Conservation (phyloP, 2,888 invertebrate species). For the Mantis religiosa region DNA sequence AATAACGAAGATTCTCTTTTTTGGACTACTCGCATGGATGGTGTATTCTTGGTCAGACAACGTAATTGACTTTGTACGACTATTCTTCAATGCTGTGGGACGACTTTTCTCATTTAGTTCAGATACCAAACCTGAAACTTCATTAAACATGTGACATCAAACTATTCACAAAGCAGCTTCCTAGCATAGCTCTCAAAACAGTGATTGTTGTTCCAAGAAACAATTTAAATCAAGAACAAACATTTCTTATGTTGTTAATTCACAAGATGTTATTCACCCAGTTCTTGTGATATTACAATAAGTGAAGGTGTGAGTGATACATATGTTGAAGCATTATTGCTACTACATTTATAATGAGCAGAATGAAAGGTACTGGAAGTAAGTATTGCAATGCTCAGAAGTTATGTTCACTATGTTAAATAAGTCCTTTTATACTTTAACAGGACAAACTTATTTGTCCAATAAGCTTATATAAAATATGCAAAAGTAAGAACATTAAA, state of each 20-base stretch:
- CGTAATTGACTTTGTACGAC: not conserved
- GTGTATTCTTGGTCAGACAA: constrained; percentile 4
- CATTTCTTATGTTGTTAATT: not conserved
- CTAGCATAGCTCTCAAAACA: not conserved
- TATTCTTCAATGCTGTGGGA: not conserved
- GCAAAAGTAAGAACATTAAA: too few species aligned
- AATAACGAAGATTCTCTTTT: constrained; percentile 64
- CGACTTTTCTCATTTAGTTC: not conserved
- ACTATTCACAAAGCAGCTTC: not conserved
- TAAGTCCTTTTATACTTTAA: not conserved
- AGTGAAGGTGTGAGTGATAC: not conserved
- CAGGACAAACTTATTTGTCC: not conserved
- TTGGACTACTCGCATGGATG: constrained; percentile 56
- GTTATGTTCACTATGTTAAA: not conserved
- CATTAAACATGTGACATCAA: not conserved
- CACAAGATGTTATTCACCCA: not conserved
- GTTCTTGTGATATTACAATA: not conserved
- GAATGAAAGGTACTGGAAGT: not conserved
- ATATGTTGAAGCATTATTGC: not conserved
- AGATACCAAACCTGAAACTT: not conserved
- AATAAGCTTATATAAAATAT: too few species aligned
- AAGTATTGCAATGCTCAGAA: not conserved
- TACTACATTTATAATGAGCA: not conserved
- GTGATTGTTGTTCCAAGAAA: not conserved
- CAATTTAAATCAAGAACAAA: not conserved